These are phyloP conservation scores for Cynocephalus volans DNA, from an alignment of 2,113 vertebrate genomes.

Conservation along the genomic window DNA sequence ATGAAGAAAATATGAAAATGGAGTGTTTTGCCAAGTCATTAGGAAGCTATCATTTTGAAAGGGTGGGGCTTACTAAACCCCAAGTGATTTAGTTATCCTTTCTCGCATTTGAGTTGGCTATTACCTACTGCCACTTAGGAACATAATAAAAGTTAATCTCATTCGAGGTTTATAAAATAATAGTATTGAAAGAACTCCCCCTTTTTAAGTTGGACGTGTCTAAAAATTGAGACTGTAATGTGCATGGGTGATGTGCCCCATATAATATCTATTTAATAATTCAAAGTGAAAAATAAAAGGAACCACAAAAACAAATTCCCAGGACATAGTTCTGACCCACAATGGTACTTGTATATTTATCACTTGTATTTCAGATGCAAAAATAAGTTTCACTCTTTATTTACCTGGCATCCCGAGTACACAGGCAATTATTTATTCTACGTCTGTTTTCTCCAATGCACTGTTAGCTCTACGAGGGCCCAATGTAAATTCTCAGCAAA, in stretches of 20 bases:
- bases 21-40: conserved; percentile 27
- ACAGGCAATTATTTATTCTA: neutral
- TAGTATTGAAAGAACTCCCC: neutral
- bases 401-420: neutral
- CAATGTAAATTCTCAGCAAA: neutral
- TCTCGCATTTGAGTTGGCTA: neutral
- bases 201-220: conserved; percentile 5
- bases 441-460: neutral
- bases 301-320: neutral
- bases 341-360: neutral
- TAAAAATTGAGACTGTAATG: neutral
- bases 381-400: neutral
- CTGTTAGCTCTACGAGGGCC: neutral
- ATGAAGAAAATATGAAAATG: conserved; percentile 24
- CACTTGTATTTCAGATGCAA: conserved; percentile 11
- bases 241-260: neutral
- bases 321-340: neutral
- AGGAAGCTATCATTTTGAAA: conserved; percentile 32
- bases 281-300: neutral
- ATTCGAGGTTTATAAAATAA: conserved; percentile 15
- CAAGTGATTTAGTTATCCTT: neutral
- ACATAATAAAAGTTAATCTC: conserved; percentile 34
- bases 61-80: neutral
- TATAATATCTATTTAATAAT: neutral
- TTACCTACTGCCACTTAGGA: neutral